phyloP scores from a whole-genome alignment of 2,113 vertebrate genomes.

The Thamnophis sirtalis region DNA sequence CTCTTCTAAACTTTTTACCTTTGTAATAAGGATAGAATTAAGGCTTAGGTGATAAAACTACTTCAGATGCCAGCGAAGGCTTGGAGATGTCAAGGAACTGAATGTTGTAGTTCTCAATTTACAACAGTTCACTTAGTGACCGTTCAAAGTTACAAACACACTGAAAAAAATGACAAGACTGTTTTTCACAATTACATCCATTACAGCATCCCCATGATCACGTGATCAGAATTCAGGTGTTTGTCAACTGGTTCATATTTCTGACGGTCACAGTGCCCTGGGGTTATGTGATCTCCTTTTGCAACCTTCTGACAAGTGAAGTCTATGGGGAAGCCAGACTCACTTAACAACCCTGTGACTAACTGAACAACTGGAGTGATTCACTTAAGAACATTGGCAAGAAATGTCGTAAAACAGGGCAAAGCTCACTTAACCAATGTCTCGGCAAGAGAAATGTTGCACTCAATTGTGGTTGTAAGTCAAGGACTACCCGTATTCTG shows the following conservation, averaged over 20 bases:
- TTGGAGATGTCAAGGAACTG: background rate
- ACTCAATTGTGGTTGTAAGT: background rate
- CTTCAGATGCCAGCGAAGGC: background rate
- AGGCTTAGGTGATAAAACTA: background rate
- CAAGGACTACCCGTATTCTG: background rate
- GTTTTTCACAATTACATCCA: background rate
- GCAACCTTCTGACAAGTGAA: background rate
- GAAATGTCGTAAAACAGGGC: background rate
- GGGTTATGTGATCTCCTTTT: background rate
- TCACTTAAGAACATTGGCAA: background rate
- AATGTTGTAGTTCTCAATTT: background rate
- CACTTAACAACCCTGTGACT: background rate
- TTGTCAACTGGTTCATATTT: background rate
- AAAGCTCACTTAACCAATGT: background rate
- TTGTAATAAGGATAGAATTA: background rate
- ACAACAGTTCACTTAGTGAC: background rate
- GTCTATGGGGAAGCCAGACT: background rate
- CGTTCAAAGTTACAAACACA: background rate
- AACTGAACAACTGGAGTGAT: background rate
- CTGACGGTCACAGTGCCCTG: fast-evolving
- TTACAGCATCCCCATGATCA: background rate
- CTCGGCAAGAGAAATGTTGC: background rate
- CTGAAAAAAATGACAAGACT: background rate
- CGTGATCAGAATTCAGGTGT: background rate
- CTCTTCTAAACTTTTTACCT: background rate